Base-by-base conservation (phyloP, 2,888 invertebrate genomes). In the Diaphora mendica region DNA sequence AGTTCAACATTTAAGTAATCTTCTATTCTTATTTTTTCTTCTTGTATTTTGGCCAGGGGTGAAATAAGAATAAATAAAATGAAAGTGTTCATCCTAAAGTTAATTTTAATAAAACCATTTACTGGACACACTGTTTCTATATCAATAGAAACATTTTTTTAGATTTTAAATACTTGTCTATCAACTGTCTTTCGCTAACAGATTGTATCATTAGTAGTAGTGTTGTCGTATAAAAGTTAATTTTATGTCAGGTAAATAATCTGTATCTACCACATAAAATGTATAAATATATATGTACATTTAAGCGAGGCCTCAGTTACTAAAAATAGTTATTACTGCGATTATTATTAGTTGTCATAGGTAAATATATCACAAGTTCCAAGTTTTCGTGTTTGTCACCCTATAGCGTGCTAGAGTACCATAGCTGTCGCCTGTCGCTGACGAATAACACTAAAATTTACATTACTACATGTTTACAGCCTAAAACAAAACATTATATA, bases 401-500 rank as follows among this genome's bases (percentile, higher is more conserved):
- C 33, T n/a, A 75, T 93, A 77, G 92, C 93, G 93, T 93, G 94
- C 85, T 82, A 87, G 77, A 71, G 74, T 79, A 87, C 92, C 90
- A 94, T 94, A 93, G 91, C 91, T 90, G 91, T 88, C 89, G 80
- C 78, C 74, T 87, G 90, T 91, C 90, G 87, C 90, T 86, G 86
- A 85, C 86, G 86, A 83, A 84, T 80, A 79, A 84, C 87, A 87
- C 86, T 87, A 87, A 89, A 87, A 88, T 83, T 80, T 82, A 85
- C 85, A 84, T 84, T 81, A 82, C 82, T 76, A 80, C 81, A 80
- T 83, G 84, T 87, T 85, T 86, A 82, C 82, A 75, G 78, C 80
- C 77, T 79, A 83, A 87, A 88, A 88, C 87, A 88, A 88, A 86
- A 86, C 86, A 79, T 70, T 74, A 66, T 59, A n/a, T 44, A 70